Evolutionary conservation across 37 sponge, comb jelly and placozoan genomes (phyloP), one percentile per base, ranked within the genome.

Genomic region (Beroe ovata): DNA sequence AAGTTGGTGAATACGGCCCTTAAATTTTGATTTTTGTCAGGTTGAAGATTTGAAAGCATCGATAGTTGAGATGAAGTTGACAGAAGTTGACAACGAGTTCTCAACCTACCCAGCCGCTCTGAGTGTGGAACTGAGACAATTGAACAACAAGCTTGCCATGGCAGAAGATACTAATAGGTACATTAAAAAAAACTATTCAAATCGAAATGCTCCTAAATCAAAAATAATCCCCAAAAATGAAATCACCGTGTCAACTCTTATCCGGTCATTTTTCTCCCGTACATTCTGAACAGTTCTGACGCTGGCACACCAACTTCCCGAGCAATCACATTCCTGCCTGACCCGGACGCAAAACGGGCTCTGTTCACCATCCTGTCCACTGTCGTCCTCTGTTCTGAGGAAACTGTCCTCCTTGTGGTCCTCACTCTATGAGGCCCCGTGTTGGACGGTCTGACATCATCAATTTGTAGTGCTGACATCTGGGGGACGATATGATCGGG

Each of bases 91-190:
- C 22, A 77, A 77, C 28, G 84, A 77, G 84, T 77, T 77, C 33
- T 42, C 54, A 0, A 41, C 84, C 26, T 77, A 77, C 28, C 84
- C 84, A 6, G 84, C 84, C 33, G 84, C 84, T 1, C 47, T 77
- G 18, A 77, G 84, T 77, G 6, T 77, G 84, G 84, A 77, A 35
- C 28, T 77, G 22, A 38, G 84, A 77, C 42, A 41, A 21, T 25
- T 77, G 84, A 77, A 77, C 54, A 77, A 77, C 84, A 77, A 77
- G 28, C 84, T 77, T 2, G 84, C 84, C 54, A 30, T 77, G 47
- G 47, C 84, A n/a, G 84, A 77, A 25, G 84, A 77, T 33, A 28
- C 25, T 0, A 77, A 77, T 26, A 77, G 84, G 84, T 77, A 69
- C 28, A 25, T 58, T n/a, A n/a, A n/a, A n/a, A n/a, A n/a, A n/a